Conservation (phyloP, 2,888 invertebrate species). For the Aproaerema taeniolella region DNA sequence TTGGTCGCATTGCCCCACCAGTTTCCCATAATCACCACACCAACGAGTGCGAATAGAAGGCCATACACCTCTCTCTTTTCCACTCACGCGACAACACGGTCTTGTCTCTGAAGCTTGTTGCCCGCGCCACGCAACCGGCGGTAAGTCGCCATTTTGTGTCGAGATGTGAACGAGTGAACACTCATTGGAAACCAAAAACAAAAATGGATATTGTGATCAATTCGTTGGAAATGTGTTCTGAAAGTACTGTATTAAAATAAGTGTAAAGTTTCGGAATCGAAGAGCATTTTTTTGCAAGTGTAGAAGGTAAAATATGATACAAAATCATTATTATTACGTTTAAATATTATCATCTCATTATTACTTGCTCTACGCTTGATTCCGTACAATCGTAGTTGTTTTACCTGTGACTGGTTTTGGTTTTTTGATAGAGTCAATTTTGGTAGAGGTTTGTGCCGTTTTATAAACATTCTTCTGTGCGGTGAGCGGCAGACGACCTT, state of each 20-base stretch:
- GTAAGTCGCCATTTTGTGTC: constrained; percentile 40
- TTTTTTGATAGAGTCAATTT: too few relatives aligned
- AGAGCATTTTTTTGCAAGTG: background rate
- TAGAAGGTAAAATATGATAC: background rate
- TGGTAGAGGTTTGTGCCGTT: too few relatives aligned
- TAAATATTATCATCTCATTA: too few relatives aligned
- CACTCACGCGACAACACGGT: constrained; percentile 4
- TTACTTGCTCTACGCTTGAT: too few relatives aligned
- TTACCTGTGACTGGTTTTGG: too few relatives aligned
- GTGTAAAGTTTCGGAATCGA: background rate
- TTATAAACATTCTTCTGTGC: too few relatives aligned
- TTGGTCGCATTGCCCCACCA: constrained; percentile 2
- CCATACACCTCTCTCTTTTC: constrained; percentile 5
- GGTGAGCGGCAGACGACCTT: too few relatives aligned
- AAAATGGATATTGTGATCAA: constrained; percentile 20
- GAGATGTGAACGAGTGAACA: constrained; percentile 29
- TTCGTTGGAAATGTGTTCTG: background rate
- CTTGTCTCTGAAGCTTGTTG: constrained; percentile 21
- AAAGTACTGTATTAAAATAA: background rate
- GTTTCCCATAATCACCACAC: background rate
- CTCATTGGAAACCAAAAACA: constrained; percentile 19
- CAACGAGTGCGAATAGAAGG: constrained; percentile 12
- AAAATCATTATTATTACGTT: too few relatives aligned
- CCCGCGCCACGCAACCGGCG: constrained; percentile 21
- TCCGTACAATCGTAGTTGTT: too few relatives aligned